These are phyloP conservation scores for Babyrousa celebensis DNA, from an alignment of 2,797 vertebrate genomes.

Conservation along the genomic window DNA sequence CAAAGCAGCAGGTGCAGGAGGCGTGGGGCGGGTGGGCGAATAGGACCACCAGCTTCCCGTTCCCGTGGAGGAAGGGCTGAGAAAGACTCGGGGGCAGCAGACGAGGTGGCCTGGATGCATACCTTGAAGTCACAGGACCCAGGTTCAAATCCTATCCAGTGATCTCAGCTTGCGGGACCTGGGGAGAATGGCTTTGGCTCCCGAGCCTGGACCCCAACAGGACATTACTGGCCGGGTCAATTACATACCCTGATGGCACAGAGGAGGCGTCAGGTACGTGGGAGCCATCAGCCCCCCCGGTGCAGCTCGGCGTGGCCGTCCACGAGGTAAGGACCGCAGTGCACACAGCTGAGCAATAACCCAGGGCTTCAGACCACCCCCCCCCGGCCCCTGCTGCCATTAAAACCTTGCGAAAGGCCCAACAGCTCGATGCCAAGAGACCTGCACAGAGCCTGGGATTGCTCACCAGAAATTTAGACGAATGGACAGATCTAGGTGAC, in stretches of 20 bases:
- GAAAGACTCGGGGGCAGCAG: not conserved
- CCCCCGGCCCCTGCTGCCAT: too few species aligned
- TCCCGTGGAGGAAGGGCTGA: accelerated
- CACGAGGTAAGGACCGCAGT: accelerated
- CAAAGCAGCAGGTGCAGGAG: accelerated
- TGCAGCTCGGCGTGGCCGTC: accelerated
- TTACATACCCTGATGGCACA: accelerated
- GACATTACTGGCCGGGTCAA: accelerated
- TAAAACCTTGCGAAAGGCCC: not conserved
- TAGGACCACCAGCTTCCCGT: accelerated
- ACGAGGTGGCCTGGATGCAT: accelerated
- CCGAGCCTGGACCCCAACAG: not conserved
- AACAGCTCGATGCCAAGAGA: not conserved
- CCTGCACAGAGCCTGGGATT: accelerated
- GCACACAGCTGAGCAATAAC: accelerated
- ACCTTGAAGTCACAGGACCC: accelerated
- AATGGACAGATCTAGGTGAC: accelerated
- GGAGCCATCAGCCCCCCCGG: not conserved
- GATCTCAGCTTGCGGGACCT: accelerated
- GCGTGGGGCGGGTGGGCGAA: accelerated
- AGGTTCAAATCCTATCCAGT: not conserved
- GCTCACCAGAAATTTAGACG: accelerated
- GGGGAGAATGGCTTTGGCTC: accelerated
- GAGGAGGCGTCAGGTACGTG: accelerated
- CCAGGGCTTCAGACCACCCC: accelerated